Conservation (phyloP, 2,888 invertebrate species). For the Diploptera punctata region DNA sequence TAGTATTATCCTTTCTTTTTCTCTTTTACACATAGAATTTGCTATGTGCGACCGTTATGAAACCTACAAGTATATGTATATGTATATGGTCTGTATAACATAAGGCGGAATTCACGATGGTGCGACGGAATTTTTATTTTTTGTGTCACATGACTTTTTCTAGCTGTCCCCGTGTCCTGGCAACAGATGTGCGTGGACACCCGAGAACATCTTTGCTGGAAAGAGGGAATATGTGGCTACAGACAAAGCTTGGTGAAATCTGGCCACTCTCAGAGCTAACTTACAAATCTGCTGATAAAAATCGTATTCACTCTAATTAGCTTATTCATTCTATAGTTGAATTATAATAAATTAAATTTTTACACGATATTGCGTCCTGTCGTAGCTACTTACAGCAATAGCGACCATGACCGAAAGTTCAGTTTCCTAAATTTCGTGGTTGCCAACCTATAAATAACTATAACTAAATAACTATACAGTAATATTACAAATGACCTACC, state of each 20-base stretch:
- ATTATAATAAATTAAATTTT: no score
- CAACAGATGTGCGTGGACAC: conserved; percentile 5
- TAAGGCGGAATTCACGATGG: background rate
- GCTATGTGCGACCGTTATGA: background rate
- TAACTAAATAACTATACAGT: no score
- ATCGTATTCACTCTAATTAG: no score
- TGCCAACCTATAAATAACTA: no score
- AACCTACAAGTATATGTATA: background rate
- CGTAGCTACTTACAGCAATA: no score
- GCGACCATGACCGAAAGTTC: no score
- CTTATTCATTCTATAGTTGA: no score
- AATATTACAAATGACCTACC: no score
- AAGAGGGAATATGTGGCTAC: background rate
- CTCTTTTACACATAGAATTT: background rate
- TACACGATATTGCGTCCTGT: no score
- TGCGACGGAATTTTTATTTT: background rate
- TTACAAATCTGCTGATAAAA: no score
- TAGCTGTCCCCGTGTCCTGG: background rate
- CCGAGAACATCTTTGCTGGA: background rate
- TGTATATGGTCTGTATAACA: background rate
- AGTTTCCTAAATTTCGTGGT: no score
- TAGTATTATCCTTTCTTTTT: background rate
- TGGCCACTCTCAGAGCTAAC: no score
- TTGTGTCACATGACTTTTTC: conserved; percentile 1
- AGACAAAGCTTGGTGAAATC: background rate